Evolutionary conservation across 2,113 vertebrate species (phyloP).

Genomic region (Serinus canaria): DNA sequence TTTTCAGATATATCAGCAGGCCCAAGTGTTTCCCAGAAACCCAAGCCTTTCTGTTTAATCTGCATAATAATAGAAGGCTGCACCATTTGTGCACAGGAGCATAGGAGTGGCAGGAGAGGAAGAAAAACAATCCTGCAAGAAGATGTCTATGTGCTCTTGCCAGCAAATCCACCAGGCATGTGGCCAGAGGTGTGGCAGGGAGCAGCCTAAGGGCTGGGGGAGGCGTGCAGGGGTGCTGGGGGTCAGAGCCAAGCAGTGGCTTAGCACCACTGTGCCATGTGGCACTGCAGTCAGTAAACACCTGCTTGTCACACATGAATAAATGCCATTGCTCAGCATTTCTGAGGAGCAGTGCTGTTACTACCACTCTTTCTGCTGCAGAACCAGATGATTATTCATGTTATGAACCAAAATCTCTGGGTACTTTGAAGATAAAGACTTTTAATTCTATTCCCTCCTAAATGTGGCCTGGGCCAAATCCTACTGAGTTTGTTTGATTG

Average conservation of each 20-base stretch:
- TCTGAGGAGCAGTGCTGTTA: neutral
- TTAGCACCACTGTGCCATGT: neutral
- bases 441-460: neutral
- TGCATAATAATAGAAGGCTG: neutral
- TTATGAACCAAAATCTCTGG: neutral
- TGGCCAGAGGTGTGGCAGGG: neutral
- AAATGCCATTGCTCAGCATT: neutral
- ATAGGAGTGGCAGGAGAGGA: neutral
- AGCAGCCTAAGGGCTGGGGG: neutral
- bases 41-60: neutral
- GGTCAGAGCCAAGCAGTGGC: neutral
- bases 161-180: neutral
- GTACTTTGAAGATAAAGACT: neutral
- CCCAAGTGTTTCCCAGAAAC: neutral
- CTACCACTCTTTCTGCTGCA: neutral
- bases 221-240: neutral
- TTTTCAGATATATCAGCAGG: neutral
- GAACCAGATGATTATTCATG: neutral
- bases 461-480: neutral
- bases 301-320: neutral
- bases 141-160: neutral
- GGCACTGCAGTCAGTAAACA: neutral
- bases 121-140: neutral
- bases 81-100: accelerated
- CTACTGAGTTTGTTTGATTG: neutral